Conservation (phyloP, 2,888 invertebrate genomes). For the Patella ulyssiponensis region DNA sequence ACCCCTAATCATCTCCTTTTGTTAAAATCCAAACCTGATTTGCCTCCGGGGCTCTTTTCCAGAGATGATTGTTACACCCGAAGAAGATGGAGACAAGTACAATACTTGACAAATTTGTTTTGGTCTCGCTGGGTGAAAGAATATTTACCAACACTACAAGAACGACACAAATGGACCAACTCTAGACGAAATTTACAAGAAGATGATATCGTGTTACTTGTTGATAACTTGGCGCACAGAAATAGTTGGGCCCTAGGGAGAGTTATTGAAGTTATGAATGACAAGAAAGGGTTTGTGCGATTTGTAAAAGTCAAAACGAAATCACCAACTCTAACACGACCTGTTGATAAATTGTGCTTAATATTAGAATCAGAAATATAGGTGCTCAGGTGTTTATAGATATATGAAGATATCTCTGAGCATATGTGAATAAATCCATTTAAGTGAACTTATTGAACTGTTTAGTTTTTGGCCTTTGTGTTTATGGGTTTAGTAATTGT, state of each 20-base stretch:
- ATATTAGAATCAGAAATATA: slow-evolving; percentile 12
- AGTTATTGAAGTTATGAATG: neutral
- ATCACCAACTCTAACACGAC: slow-evolving; percentile 10
- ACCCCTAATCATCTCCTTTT: slow-evolving; percentile 40
- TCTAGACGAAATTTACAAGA: no score
- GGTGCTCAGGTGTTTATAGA: neutral
- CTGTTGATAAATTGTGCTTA: slow-evolving; percentile 24
- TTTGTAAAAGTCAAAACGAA: slow-evolving; percentile 20
- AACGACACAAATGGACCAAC: no score
- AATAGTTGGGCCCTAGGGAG: no score
- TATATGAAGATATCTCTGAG: slow-evolving; percentile 7
- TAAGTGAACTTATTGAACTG: neutral
- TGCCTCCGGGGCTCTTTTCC: no score
- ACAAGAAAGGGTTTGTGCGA: slow-evolving; percentile 17
- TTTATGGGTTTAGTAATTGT: neutral
- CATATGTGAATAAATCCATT: neutral
- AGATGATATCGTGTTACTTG: no score
- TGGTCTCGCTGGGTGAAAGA: no score
- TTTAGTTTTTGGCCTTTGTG: neutral
- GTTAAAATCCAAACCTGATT: neutral
- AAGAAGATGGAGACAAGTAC: no score
- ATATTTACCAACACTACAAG: no score
- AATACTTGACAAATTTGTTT: no score
- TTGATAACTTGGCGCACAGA: no score
- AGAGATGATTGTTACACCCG: no score